Base-by-base conservation (phyloP, 2,888 invertebrate species). In the Dichetophora obliterata region DNA sequence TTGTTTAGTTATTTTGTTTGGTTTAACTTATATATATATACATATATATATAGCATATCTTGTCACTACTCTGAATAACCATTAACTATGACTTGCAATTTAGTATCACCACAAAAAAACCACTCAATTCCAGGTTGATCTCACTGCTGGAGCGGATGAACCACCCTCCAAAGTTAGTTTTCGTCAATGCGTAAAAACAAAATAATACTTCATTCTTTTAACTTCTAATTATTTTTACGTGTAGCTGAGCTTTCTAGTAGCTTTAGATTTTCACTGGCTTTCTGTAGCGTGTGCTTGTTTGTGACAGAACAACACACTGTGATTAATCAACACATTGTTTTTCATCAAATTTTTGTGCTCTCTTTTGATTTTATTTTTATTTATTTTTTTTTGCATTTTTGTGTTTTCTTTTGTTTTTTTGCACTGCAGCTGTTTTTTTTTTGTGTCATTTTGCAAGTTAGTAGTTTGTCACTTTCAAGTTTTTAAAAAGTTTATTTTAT, bases 141-240 rank as follows among this genome's bases (percentile, higher is more conserved):
- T 90, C 84, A 88, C 89, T 83, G 89, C 89, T 84, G 89, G 89
- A 87, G 88, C 87, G 83, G 88, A 88, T 81, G 89, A 87, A 86
- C 84, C 85, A 80, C 86, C 87, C 85, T 86, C 89, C 86, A 89
- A 89, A 89, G 89, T 90, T 89, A 89, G 89, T 89, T 81, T 37
- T 75, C 71, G 22, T 77, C 57, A 74, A 74, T 22, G 24, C 74
- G 74, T 74, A 66, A 74, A 74, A 74, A 75, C 61, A 54, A 27
- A 54, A 50, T 22, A 68, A n/a, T 63, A 34, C 63, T 63, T 31
- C 31, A 59, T 59, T 59, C 9, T 22, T 59, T 43, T 43, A 43
- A 43, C 43, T 43, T n/a, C n/a, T 43, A 43, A 43, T 43, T 43
- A 43, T 43, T 43, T 43, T 43, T 43, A 11, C 11, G 43, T 43